These are phyloP conservation scores for Trisateles emortualis DNA, from an alignment of 2,888 invertebrate genomes.

Conservation along the genomic window DNA sequence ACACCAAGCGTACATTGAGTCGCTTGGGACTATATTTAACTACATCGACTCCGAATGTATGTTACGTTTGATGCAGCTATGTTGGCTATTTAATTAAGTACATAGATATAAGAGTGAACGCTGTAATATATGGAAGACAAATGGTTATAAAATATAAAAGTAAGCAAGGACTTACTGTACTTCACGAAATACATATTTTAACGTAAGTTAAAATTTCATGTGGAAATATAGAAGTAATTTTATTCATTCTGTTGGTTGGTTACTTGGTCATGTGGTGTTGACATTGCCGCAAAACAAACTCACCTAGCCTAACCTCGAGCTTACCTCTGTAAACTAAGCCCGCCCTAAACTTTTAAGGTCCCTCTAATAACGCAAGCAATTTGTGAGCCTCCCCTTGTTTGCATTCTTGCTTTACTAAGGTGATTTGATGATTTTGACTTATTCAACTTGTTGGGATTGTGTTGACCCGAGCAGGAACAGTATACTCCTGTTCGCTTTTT, in stretches of 20 bases:
- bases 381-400: conserved; percentile 83
- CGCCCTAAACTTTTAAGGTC: conserved; percentile 84
- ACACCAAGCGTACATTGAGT: conserved; percentile 68
- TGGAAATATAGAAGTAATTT: conserved; percentile 35
- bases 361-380: conserved; percentile 84
- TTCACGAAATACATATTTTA: neutral
- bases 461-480: conserved; percentile 50
- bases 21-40: conserved; percentile 64
- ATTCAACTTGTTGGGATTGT: conserved; percentile 76
- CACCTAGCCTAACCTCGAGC: conserved; percentile 72
- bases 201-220: neutral
- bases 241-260: conserved; percentile 54
- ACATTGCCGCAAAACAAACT: conserved; percentile 80
- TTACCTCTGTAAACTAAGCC: conserved; percentile 82
- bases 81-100: conserved; percentile 11
- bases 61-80: conserved; percentile 22
- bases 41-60: conserved; percentile 40
- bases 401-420: conserved; percentile 79
- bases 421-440: conserved; percentile 86
- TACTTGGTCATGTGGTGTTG: conserved; percentile 69
- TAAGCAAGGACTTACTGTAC: neutral
- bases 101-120: conserved; percentile 1
- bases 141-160: neutral
- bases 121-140: too few species aligned
- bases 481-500: conserved; percentile 47